Evolutionary conservation across 2,888 invertebrate genomes (phyloP).

Genomic region (Drosophila anceps): DNA sequence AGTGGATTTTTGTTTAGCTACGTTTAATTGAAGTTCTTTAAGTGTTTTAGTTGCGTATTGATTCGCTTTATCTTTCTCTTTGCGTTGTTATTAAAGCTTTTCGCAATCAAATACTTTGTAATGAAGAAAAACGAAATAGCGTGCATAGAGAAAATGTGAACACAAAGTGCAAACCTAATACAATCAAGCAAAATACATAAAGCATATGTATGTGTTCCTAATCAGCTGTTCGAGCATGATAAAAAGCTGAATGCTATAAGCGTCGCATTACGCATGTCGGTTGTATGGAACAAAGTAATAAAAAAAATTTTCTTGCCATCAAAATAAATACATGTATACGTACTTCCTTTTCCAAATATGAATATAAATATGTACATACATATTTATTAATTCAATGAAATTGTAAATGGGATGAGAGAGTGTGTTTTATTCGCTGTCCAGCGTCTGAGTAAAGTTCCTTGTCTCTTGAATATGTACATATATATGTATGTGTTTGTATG

Average conservation of each 20-base stretch:
- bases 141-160: constrained; percentile 19
- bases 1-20: background rate
- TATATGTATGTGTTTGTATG: no score
- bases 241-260: constrained; percentile 47
- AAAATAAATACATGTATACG: background rate
- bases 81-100: constrained; percentile 26
- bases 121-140: constrained; percentile 25
- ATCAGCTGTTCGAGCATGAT: constrained; percentile 42
- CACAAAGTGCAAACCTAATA: constrained; percentile 29
- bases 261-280: background rate
- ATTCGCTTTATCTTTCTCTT: constrained; percentile 12
- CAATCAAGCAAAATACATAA: constrained; percentile 8
- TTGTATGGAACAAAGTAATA: constrained; percentile 3
- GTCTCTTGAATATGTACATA: no score
- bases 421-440: no score
- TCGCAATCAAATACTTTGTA: constrained; percentile 34
- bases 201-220: background rate
- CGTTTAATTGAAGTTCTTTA: background rate
- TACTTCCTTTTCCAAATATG: background rate
- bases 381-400: background rate
- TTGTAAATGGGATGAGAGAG: no score
- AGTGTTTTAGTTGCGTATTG: background rate
- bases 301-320: background rate
- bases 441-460: no score
- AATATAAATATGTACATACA: background rate